Evolutionary conservation across 2,888 invertebrate species (phyloP).

Genomic region (Anorthoa munda): DNA sequence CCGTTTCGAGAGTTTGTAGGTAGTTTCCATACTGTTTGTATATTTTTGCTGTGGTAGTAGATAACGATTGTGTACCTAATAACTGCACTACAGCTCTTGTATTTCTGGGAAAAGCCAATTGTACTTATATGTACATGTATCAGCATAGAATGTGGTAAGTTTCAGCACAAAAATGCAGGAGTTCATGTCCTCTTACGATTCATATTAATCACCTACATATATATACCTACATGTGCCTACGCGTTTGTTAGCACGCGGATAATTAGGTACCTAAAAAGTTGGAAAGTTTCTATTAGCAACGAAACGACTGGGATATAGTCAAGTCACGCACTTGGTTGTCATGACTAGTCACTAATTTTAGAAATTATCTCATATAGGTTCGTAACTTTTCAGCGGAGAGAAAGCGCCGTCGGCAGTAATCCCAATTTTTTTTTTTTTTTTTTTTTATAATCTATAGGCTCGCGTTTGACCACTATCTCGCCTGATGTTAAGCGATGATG

Average conservation of each 20-base stretch:
- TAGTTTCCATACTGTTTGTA: no score
- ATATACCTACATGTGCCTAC: not conserved
- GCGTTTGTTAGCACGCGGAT: not conserved
- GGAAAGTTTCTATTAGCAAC: not conserved
- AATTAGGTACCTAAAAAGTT: not conserved
- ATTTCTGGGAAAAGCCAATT: not conserved
- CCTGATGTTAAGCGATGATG: no score
- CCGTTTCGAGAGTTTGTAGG: no score
- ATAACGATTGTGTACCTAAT: no score
- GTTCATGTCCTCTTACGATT: not conserved
- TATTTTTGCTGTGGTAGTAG: no score
- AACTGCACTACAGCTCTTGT: not conserved
- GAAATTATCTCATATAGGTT: constrained; percentile 15
- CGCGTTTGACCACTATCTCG: no score
- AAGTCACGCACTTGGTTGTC: not conserved
- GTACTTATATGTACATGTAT: no score
- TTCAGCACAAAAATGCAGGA: not conserved
- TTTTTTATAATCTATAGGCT: no score
- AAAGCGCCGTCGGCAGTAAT: not conserved
- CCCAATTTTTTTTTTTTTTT: no score
- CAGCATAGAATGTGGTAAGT: not conserved
- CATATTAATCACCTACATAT: not conserved
- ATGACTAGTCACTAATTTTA: not conserved
- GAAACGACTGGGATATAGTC: not conserved
- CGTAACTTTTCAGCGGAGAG: constrained; percentile 1